These are phyloP conservation scores for Polyommatus icarus DNA, from an alignment of 2,888 invertebrate genomes.

Conservation along the genomic window DNA sequence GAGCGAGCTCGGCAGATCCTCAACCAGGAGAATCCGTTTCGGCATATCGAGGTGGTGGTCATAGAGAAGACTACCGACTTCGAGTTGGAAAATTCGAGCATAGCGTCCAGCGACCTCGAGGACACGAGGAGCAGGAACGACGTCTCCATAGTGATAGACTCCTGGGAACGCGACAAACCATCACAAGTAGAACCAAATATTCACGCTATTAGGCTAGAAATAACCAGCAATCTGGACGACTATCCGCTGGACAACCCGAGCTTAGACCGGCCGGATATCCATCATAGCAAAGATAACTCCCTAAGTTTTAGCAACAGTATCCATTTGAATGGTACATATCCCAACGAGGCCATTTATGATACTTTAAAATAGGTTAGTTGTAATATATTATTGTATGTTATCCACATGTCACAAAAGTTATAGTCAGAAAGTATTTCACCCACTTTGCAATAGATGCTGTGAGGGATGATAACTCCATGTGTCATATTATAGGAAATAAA, in stretches of 20 bases:
- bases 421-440: conserved; percentile 35
- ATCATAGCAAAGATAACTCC: conserved; percentile 69
- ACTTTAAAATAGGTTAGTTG: conserved; percentile 68
- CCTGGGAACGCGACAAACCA: conserved; percentile 69
- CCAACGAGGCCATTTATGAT: conserved; percentile 79
- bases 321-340: conserved; percentile 78
- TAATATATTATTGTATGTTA: conserved; percentile 40
- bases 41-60: conserved; percentile 77
- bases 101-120: conserved; percentile 68
- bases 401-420: conserved; percentile 34
- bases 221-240: conserved; percentile 73
- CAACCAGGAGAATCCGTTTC: conserved; percentile 72
- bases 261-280: conserved; percentile 61
- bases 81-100: conserved; percentile 70
- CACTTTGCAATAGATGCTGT: conserved; percentile 35
- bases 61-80: conserved; percentile 77
- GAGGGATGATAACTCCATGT: conserved; percentile 32
- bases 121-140: conserved; percentile 70
- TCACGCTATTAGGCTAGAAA: conserved; percentile 76
- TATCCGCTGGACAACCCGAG: conserved; percentile 62
- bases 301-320: conserved; percentile 78
- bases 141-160: conserved; percentile 69
- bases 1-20: conserved; percentile 71
- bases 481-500: conserved; percentile 39
- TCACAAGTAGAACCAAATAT: conserved; percentile 61